phyloP scores from a whole-genome alignment of 2,888 invertebrate genomes.

The Noctua pronuba region DNA sequence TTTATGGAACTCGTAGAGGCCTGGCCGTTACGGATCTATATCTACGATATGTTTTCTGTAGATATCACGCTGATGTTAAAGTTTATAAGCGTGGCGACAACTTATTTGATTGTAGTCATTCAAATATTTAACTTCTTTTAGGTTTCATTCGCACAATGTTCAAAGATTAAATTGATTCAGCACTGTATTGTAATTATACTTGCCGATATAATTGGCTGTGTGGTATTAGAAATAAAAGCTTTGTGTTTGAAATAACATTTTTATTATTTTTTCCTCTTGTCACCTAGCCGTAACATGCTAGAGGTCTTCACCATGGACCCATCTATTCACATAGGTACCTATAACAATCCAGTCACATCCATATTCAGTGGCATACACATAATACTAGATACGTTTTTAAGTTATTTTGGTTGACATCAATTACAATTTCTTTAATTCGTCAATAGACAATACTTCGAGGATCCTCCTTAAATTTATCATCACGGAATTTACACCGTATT shows the following conservation, averaged over 20 bases:
- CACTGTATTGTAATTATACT: conserved; percentile 24
- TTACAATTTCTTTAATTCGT: conserved; percentile 62
- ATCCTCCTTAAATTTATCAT: conserved; percentile 73
- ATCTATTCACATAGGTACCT: neutral
- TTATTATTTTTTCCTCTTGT: neutral
- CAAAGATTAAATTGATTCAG: neutral
- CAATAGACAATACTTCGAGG: conserved; percentile 72
- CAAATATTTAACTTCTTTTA: conserved; percentile 78
- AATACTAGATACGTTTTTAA: neutral
- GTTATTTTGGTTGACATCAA: neutral
- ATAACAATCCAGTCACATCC: neutral
- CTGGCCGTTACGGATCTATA: conserved; percentile 75
- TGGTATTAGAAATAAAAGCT: conserved; percentile 32
- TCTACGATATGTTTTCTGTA: conserved; percentile 82
- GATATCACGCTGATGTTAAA: conserved; percentile 82
- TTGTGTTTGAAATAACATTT: conserved; percentile 18
- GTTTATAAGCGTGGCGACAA: conserved; percentile 82
- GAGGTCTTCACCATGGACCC: neutral
- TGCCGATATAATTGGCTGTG: neutral
- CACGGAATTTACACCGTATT: conserved; percentile 73
- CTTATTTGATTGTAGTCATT: conserved; percentile 82
- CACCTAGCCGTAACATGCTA: neutral
- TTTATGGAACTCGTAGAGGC: conserved; percentile 81
- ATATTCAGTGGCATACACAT: neutral
- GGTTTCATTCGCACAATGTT: neutral